Percentiles rank a stretch among this genome's conserved stretches.
Conservation (phyloP, 2,797 vertebrate genomes). For the Hyperoplus lanceolatus region DNA sequence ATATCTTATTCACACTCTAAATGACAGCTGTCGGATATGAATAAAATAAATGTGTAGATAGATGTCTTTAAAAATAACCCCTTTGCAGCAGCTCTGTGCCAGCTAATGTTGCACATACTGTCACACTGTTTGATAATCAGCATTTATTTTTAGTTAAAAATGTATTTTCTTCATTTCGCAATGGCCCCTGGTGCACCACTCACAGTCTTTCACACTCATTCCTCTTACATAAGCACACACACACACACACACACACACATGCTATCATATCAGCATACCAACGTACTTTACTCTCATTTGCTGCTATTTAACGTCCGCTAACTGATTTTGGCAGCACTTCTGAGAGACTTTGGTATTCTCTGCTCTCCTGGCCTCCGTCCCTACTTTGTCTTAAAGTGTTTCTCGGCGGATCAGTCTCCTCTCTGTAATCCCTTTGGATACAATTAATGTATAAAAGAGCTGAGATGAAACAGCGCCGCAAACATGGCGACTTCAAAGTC, state of each 20-base stretch:
- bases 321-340: slow-evolving; percentile 53
- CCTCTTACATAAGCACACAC: not conserved
- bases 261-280: slow-evolving; percentile 4
- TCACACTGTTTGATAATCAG: not conserved
- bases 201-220: not conserved
- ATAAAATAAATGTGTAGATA: no score
- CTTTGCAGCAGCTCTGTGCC: slow-evolving; percentile 17
- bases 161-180: not conserved
- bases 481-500: slow-evolving; percentile 61
- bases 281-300: slow-evolving; percentile 44
- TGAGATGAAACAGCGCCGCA: slow-evolving; percentile 40
- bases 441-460: slow-evolving; percentile 67
- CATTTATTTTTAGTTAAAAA: not conserved
- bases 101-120: slow-evolving; percentile 6
- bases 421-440: slow-evolving; percentile 65
- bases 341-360: slow-evolving; percentile 48
- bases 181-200: slow-evolving; percentile 12
- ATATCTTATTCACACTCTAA: not conserved
- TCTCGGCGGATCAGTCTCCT: slow-evolving; percentile 43
- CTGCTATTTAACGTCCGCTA: slow-evolving; percentile 29
- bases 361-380: slow-evolving; percentile 18
- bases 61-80: not conserved
- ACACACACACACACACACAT: not conserved
- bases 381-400: slow-evolving; percentile 33
- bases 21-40: not conserved